These are phyloP conservation scores for Gnatocerus cornutus DNA, from an alignment of 2,888 invertebrate genomes.

Conservation along the genomic window DNA sequence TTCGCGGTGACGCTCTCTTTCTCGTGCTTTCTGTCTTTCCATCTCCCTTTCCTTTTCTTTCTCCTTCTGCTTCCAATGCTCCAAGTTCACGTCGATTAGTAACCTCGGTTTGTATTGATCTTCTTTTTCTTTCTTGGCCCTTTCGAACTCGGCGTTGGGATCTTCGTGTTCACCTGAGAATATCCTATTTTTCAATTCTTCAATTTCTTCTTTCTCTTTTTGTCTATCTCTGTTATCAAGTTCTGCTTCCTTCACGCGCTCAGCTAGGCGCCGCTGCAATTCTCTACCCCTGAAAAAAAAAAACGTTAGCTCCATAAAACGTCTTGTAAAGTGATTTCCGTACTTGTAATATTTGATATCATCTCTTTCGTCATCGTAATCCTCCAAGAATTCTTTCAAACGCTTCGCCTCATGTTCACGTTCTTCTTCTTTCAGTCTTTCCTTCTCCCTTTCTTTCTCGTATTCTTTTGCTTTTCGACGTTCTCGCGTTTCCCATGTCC, in stretches of 20 bases:
- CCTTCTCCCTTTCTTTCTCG: slow-evolving; percentile 90
- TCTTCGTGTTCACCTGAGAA: slow-evolving; percentile 80
- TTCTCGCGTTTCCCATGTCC: slow-evolving; percentile 92
- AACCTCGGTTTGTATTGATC: slow-evolving; percentile 89
- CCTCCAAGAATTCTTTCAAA: slow-evolving; percentile 97
- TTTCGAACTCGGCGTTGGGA: slow-evolving; percentile 78
- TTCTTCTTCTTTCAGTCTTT: slow-evolving; percentile 88
- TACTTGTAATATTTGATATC: slow-evolving; percentile 97
- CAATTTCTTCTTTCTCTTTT: slow-evolving; percentile 91
- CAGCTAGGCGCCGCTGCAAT: slow-evolving; percentile 90
- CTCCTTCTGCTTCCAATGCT: slow-evolving; percentile 76
- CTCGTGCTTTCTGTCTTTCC: slow-evolving; percentile 74
- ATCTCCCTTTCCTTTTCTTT: slow-evolving; percentile 74
- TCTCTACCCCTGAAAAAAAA: slow-evolving; percentile 81
- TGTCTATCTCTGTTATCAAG: slow-evolving; percentile 91
- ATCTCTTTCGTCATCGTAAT: slow-evolving; percentile 98
- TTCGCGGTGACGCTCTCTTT: slow-evolving; percentile 91
- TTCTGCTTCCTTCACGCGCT: slow-evolving; percentile 95
- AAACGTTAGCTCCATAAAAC: background rate
- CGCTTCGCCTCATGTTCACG: slow-evolving; percentile 93
- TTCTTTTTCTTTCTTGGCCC: slow-evolving; percentile 82
- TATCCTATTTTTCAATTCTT: slow-evolving; percentile 85
- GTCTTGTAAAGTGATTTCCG: background rate
- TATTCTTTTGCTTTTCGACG: slow-evolving; percentile 92
- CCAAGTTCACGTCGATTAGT: slow-evolving; percentile 81